phyloP scores from a whole-genome alignment of 2,888 invertebrate genomes.

The Aleiodes testaceus region DNA sequence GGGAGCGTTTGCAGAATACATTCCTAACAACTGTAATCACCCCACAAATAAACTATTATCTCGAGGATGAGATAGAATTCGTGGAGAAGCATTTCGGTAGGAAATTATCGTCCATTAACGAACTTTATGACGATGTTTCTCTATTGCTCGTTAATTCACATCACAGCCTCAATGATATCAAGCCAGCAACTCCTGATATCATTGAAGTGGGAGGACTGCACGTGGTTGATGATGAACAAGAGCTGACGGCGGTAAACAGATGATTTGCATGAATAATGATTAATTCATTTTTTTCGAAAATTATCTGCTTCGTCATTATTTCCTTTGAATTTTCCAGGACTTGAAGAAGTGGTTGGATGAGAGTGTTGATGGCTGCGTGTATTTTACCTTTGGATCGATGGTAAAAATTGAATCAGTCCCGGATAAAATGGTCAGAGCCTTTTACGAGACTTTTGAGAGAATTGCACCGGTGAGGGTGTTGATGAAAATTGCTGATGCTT shows the following conservation, averaged over 20 bases:
- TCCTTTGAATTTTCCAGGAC: slow-evolving; percentile 57
- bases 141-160: slow-evolving; percentile 75
- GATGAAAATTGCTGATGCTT: slow-evolving; percentile 61
- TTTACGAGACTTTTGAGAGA: slow-evolving; percentile 60
- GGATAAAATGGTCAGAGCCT: slow-evolving; percentile 47
- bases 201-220: slow-evolving; percentile 77
- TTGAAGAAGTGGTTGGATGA: slow-evolving; percentile 64
- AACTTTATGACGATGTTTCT: slow-evolving; percentile 60
- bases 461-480: slow-evolving; percentile 64
- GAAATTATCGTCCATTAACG: slow-evolving; percentile 46
- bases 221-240: slow-evolving; percentile 50
- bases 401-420: slow-evolving; percentile 65
- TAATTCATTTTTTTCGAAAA: neutral
- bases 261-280: neutral
- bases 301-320: neutral
- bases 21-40: slow-evolving; percentile 1
- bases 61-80: slow-evolving; percentile 40
- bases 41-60: slow-evolving; percentile 41
- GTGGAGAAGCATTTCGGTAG: slow-evolving; percentile 58
- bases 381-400: slow-evolving; percentile 68
- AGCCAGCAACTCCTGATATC: slow-evolving; percentile 73
- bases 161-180: slow-evolving; percentile 74
- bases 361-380: slow-evolving; percentile 63
- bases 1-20: slow-evolving; percentile 58
- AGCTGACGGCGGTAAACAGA: slow-evolving; percentile 49